Evolutionary conservation across 2,113 vertebrate species (phyloP).

Genomic region (Notarius lentiginosus): DNA sequence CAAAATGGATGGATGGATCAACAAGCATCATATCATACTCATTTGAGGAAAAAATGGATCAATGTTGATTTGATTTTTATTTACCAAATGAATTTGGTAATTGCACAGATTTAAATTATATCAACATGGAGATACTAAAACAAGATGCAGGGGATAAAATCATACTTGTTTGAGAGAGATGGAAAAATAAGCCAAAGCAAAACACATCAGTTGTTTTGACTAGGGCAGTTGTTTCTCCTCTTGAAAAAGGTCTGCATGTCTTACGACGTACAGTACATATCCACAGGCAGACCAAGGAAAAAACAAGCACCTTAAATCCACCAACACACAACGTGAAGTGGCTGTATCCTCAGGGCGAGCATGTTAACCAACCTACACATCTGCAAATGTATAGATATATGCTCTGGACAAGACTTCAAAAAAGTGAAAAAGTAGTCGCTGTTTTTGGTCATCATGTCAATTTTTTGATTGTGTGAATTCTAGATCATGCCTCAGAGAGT

Average conservation of each 20-base stretch:
- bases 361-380: conserved; percentile 9
- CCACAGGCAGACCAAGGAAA: neutral
- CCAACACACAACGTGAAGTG: neutral
- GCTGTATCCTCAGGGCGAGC: neutral
- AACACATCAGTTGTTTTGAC: conserved; percentile 4
- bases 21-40: neutral
- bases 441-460: neutral
- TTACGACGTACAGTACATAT: neutral
- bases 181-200: neutral
- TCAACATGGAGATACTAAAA: neutral
- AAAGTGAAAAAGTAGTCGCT: neutral
- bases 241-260: conserved; percentile 8
- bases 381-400: neutral
- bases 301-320: neutral
- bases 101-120: neutral
- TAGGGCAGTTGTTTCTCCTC: neutral
- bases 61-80: neutral
- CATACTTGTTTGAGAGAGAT: neutral
- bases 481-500: neutral
- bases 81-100: neutral
- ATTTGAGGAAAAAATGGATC: neutral
- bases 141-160: neutral
- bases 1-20: no score
- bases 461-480: neutral
- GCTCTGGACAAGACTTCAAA: neutral